Base-by-base conservation (phyloP, 2,113 vertebrate species). In the Amphilophus citrinellus region DNA sequence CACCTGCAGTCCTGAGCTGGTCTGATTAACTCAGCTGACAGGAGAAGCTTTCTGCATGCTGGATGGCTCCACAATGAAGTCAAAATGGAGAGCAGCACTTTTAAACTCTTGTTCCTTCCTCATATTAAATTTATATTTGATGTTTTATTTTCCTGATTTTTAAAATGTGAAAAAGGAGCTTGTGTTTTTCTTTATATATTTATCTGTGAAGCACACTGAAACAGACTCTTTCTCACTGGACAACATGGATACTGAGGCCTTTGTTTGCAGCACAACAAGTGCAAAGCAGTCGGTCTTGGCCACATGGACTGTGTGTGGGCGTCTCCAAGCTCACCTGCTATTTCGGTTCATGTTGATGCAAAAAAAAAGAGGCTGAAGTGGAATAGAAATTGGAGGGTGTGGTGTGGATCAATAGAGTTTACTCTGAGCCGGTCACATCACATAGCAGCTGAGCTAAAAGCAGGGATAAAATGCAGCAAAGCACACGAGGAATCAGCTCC, bases 1-100 rank as follows among this genome's bases (percentile, higher is more conserved):
- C 56, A 88, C 82, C 82, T 88, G 86, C 66, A 73, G 58, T 71
- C 18, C 53, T 63, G 5, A 10, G 50, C 76, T 85, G 65, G 66
- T 82, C 44, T 73, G 47, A 56, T 8, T 53, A 73, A 73, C 47
- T 53, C 17, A 20, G 11, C 66, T 53, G 44, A 71, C 66, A 53
- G 22, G 39, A 24, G 50, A 71, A 30, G 18, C 17, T 32, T 71
- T 50, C 5, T 50, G 15, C 1, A 0, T 20, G 44, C 44, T 53
- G 10, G 11, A 44, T 44, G 42, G 42, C 11, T 3, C 10, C 42
- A 44, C 42, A 13, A 11, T 5, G 50, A 27, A 53, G 66, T 50
- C 11, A 30, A 50, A 71, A 71, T 71, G 24, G 18, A 71, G 17
- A 71, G 66, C 44, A 32, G 10, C 32, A 53, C 10, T 53, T 53